Conservation (phyloP, 2,888 invertebrate species). For the Embidobia sp. region DNA sequence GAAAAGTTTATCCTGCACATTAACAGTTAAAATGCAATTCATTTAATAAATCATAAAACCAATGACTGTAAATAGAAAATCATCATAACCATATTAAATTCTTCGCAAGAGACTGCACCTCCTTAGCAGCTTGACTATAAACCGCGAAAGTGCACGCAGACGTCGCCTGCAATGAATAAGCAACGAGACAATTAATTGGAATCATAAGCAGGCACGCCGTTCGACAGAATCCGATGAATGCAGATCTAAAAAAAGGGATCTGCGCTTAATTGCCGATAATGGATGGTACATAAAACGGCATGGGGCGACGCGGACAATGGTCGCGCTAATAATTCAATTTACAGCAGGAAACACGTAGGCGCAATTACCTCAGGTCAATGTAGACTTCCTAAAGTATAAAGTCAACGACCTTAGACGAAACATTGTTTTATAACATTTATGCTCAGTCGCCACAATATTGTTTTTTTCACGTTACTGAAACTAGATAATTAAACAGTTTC, state of each 20-base stretch:
- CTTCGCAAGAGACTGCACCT: no score
- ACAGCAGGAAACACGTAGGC: constrained; percentile 70
- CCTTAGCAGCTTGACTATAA: no score
- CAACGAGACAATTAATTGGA: constrained; percentile 1
- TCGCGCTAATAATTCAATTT: constrained; percentile 61
- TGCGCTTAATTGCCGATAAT: constrained; percentile 43
- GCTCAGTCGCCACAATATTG: no score
- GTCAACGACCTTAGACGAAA: constrained; percentile 68
- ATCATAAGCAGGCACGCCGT: background rate
- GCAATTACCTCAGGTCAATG: constrained; percentile 64
- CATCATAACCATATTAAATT: no score
- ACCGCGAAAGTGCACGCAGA: constrained; percentile 1
- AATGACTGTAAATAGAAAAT: no score
- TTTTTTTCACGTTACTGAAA: no score
- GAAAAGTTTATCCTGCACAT: no score
- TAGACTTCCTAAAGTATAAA: constrained; percentile 67
- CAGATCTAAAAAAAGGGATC: constrained; percentile 31
- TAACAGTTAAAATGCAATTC: no score
- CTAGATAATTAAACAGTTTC: no score
- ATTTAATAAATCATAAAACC: no score
- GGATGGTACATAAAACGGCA: constrained; percentile 22
- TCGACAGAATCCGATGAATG: constrained; percentile 22
- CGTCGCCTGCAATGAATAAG: constrained; percentile 8
- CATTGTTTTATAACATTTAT: no score
- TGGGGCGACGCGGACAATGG: constrained; percentile 45